Conservation (phyloP, 2,113 vertebrate genomes). For the Labeo rohita region DNA sequence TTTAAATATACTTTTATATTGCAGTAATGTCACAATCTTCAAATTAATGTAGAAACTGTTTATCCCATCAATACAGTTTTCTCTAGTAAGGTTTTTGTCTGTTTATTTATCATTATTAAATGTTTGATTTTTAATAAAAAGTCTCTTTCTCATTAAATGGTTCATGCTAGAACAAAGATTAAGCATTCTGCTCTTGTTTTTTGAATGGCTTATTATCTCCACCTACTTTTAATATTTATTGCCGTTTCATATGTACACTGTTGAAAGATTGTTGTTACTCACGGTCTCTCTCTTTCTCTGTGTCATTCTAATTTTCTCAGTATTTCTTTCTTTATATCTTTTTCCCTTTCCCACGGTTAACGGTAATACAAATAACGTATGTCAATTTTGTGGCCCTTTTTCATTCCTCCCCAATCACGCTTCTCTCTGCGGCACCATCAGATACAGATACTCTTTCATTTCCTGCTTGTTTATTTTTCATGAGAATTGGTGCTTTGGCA, state of each 20-base stretch:
- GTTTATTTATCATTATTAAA: neutral
- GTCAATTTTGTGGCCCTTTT: neutral
- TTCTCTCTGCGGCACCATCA: neutral
- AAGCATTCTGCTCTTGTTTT: neutral
- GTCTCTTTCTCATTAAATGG: neutral
- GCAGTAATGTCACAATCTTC: too few relatives aligned
- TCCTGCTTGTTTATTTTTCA: slow-evolving; percentile 38
- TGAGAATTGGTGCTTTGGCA: slow-evolving; percentile 4
- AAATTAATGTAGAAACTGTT: too few relatives aligned
- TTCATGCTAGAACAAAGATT: slow-evolving; percentile 17
- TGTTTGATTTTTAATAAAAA: slow-evolving; percentile 2
- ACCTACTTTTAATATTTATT: neutral
- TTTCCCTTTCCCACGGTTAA: neutral
- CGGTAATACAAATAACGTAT: neutral
- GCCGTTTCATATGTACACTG: neutral
- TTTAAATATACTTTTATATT: too few relatives aligned
- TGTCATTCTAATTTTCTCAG: neutral
- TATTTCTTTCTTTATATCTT: neutral
- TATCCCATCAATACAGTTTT: neutral
- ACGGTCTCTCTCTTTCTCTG: neutral
- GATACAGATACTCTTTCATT: slow-evolving; percentile 28
- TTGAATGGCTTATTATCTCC: neutral
- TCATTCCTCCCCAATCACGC: neutral
- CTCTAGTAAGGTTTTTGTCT: neutral
- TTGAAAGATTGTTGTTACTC: neutral